Base-by-base conservation (phyloP, 1,140 invertebrate genomes). In the Sitobion miscanthi region DNA sequence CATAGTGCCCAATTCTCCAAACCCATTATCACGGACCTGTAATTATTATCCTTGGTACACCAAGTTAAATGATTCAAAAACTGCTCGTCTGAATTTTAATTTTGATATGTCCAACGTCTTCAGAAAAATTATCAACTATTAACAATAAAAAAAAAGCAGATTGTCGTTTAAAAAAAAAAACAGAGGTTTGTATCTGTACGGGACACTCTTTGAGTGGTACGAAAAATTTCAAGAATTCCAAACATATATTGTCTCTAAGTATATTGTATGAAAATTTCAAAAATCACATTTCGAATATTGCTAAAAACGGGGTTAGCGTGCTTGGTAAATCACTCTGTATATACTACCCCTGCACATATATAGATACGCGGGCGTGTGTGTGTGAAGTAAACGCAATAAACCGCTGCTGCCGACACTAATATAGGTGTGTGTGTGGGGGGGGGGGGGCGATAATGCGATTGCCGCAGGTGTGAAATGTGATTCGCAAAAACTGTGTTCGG, bases 391-490 rank as follows among this genome's bases (percentile, higher is more conserved):
- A 88, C n/a, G 86, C n/a, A 88, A 90, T 90, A 90, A 90, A 62
- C 54, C 38, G 21, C 23, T 11, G 7, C 35, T 38, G 54, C 45
- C 69, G 14, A 2, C 42, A 42, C 35, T 8, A 6, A n/a, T n/a
- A n/a, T 23, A 85, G 11, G 38, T 42, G 38, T 38, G 0, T 2
- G 23, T 21, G 77, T 1, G 2, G 42, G 42, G 5, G 35, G 5
- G 25, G 11, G 1, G 0, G 0, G 88, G 52, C 38, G 35, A 62
- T 90, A 90, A 90, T 62, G 54, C 54, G 52, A 90, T 90, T 62
- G 88, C 88, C 88, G 54, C 88, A 90, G 88, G 88, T 90, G 88
- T 62, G 54, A 90, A 90, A 90, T 45, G 54, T 42, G 88, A 90
- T 90, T 90, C 54, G 54, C 88, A 62, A 90, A 90, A 90, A 90